Evolutionary conservation across 2,888 invertebrate genomes (phyloP), one percentile per base, ranked within the genome.

Genomic region (Scaptomyza cyrtandrae): DNA sequence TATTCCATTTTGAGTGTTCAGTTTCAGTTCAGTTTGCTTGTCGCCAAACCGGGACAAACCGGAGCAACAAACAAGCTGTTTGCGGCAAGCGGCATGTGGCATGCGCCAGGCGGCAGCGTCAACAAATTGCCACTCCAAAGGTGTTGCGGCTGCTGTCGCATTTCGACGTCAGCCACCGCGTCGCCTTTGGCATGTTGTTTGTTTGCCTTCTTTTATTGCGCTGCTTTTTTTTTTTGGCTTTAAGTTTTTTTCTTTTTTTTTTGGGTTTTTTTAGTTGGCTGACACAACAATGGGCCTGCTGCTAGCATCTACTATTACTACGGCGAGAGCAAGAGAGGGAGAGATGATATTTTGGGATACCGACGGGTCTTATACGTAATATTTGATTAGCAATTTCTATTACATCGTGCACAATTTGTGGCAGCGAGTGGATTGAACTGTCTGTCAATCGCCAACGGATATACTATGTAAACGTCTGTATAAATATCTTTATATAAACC

Each of bases 51-150:
- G 76, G 59, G 64, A 69, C 67, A 80, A 19, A 24, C 46, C 56
- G 43, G 48, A 57, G 64, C 41, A 41, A 16, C 10, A 41, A 46
- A 29, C 62, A 33, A 55, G 62, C 70, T 58, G 24, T 0, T 16
- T 41, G 41, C 59, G 55, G 60, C 49, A 49, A 19, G 59, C 60
- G 56, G 62, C 57, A 55, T 59, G 50, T 64, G 46, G 54, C 70
- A 78, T 41, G 60, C 50, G 55, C 52, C 67, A 53, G 59, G 52
- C 73, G 61, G 61, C 77, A 79, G 78, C 80, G 71, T 53, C 85
- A 88, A 86, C 85, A 86, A 86, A 86, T 86, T 86, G 85, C 86
- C 85, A 86, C 85, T 86, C 85, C 78, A 88, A 86, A 86, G 85
- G 85, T 86, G 85, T 85, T 87, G 82, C 66, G 58, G 80, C 71